Evolutionary conservation across 2,797 vertebrate species (phyloP).

Genomic region (Furcifer pardalis): DNA sequence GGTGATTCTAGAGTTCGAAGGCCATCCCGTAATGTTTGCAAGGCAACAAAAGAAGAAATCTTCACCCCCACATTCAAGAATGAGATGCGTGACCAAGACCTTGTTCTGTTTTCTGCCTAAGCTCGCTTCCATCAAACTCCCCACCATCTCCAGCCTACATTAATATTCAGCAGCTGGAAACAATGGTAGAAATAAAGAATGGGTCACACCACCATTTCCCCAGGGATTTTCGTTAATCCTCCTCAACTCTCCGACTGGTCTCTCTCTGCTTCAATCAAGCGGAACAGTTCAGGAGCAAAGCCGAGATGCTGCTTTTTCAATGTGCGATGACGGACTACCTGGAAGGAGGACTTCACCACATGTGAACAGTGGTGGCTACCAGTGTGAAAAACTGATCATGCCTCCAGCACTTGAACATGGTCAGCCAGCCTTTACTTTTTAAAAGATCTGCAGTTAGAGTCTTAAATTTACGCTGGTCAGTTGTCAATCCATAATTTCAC

Average conservation of each 20-base stretch:
- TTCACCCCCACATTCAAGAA: slow-evolving; percentile 55
- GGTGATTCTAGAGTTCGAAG: slow-evolving; percentile 65
- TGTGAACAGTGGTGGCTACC: no score
- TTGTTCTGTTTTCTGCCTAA: slow-evolving; percentile 67
- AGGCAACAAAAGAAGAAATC: slow-evolving; percentile 67
- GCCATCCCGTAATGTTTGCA: slow-evolving; percentile 59
- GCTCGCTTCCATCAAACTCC: slow-evolving; percentile 49
- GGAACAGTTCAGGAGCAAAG: slow-evolving; percentile 54
- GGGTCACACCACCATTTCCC: slow-evolving; percentile 47
- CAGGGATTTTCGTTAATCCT: slow-evolving; percentile 64
- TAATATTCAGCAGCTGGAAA: slow-evolving; percentile 73
- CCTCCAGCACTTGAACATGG: not conserved
- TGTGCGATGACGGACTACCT: slow-evolving; percentile 48
- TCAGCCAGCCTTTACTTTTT: not conserved
- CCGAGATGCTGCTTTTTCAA: slow-evolving; percentile 45
- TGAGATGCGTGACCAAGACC: slow-evolving; percentile 42
- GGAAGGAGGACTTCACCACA: slow-evolving; percentile 19
- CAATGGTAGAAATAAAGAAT: slow-evolving; percentile 72
- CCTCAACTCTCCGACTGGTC: slow-evolving; percentile 59
- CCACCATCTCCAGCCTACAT: slow-evolving; percentile 29
- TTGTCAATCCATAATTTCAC: not conserved
- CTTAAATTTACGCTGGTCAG: not conserved
- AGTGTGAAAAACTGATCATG: not conserved
- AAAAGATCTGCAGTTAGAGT: not conserved
- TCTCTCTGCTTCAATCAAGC: slow-evolving; percentile 65